phyloP scores from a whole-genome alignment of 2,888 invertebrate genomes.

The Cantharis flavilabris region DNA sequence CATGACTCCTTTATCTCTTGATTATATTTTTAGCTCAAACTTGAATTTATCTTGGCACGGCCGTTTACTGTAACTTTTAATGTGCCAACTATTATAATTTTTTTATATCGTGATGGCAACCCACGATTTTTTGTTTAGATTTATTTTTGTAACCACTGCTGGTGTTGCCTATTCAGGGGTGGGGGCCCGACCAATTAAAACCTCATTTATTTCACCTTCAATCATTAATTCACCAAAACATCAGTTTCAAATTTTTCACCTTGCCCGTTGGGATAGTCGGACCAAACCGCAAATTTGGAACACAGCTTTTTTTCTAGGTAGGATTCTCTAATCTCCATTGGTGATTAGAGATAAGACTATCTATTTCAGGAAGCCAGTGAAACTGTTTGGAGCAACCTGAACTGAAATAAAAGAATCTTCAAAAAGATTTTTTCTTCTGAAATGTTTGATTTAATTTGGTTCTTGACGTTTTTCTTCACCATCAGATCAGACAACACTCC shows the following conservation, averaged over 20 bases:
- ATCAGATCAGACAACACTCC: too few relatives aligned
- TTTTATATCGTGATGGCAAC: not conserved
- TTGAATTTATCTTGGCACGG: constrained; percentile 7
- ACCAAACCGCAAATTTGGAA: too few relatives aligned
- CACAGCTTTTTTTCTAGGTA: too few relatives aligned
- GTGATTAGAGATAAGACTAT: too few relatives aligned
- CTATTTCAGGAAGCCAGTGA: too few relatives aligned
- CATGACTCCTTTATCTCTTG: not conserved
- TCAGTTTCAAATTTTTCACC: not conserved
- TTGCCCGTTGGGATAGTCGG: too few relatives aligned
- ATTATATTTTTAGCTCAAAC: constrained; percentile 10
- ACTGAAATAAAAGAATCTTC: too few relatives aligned
- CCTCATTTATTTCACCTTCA: not conserved
- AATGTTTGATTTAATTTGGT: too few relatives aligned
- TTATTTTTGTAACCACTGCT: not conserved
- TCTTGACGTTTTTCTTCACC: too few relatives aligned
- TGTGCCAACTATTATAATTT: not conserved
- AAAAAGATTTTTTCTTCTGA: too few relatives aligned
- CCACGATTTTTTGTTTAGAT: not conserved
- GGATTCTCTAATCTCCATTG: too few relatives aligned
- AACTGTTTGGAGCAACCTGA: too few relatives aligned
- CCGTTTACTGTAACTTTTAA: not conserved
- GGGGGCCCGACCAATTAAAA: not conserved
- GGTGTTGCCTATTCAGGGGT: not conserved
- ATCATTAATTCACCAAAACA: not conserved